Percentiles rank a stretch among this genome's conserved stretches.
phyloP scores from a whole-genome alignment of 1,140 invertebrate genomes.

The Leptinotarsa undecemlineata region DNA sequence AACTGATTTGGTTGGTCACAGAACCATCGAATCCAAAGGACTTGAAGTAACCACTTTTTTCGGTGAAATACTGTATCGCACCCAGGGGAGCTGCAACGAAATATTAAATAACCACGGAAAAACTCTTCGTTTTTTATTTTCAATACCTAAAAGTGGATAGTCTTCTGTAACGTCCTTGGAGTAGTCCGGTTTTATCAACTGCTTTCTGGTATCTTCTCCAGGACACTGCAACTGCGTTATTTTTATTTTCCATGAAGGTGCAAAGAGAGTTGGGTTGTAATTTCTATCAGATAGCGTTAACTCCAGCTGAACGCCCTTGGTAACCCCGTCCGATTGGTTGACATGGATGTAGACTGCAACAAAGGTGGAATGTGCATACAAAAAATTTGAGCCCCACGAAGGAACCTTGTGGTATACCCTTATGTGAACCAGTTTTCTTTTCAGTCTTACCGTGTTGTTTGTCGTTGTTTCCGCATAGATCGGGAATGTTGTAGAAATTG shows the following conservation, averaged over 20 bases:
- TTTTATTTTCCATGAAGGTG: slow-evolving; percentile 63
- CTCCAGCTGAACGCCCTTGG: slow-evolving; percentile 36
- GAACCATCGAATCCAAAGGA: slow-evolving; percentile 65
- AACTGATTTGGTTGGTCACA: slow-evolving; percentile 57
- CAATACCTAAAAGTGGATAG: slow-evolving; percentile 43
- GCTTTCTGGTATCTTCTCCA: slow-evolving; percentile 26
- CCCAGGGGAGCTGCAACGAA: slow-evolving; percentile 61
- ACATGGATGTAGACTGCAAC: slow-evolving; percentile 49
- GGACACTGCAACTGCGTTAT: slow-evolving; percentile 66
- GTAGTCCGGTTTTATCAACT: slow-evolving; percentile 29
- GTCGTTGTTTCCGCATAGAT: slow-evolving; percentile 46
- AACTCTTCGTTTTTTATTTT: not conserved
- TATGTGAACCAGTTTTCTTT: not conserved
- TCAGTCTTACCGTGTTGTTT: slow-evolving; percentile 45
- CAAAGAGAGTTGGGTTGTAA: slow-evolving; percentile 40
- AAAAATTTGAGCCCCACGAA: not conserved
- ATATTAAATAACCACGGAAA: not conserved
- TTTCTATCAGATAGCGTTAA: slow-evolving; percentile 43
- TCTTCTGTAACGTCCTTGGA: slow-evolving; percentile 36
- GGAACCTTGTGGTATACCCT: not conserved
- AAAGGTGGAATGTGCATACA: not conserved
- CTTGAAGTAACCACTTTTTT: slow-evolving; percentile 60
- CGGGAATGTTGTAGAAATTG: slow-evolving; percentile 38
- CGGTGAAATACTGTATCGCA: slow-evolving; percentile 68
- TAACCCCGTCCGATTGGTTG: slow-evolving; percentile 29